Evolutionary conservation across 2,888 invertebrate species (phyloP).

Genomic region (Lacanobia wlatinum): DNA sequence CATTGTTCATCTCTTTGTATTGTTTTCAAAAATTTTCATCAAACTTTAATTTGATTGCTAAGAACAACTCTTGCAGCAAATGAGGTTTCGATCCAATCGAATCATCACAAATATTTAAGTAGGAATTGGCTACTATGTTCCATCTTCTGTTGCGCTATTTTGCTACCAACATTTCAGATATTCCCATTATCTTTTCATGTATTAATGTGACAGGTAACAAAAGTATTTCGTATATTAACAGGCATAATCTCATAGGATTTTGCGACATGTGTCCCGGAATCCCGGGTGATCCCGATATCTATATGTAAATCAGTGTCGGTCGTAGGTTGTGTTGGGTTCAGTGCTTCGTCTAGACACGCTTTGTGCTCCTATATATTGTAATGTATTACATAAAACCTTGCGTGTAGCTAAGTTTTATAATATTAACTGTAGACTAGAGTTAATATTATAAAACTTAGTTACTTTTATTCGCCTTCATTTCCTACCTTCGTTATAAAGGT

Average conservation of each 20-base stretch:
- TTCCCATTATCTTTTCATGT: background rate
- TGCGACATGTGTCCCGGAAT: slow-evolving; percentile 39
- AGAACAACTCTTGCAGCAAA: slow-evolving; percentile 2
- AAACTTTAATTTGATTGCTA: background rate
- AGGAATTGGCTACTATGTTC: background rate
- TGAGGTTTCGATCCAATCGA: background rate
- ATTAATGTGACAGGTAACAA: slow-evolving; percentile 16
- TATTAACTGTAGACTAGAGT: no score
- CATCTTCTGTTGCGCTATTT: background rate
- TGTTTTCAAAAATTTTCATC: background rate
- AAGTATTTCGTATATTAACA: slow-evolving; percentile 30
- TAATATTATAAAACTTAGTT: slow-evolving; percentile 13
- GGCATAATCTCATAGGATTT: slow-evolving; percentile 27
- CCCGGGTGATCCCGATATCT: slow-evolving; percentile 48
- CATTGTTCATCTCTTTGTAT: background rate
- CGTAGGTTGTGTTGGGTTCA: slow-evolving; percentile 50
- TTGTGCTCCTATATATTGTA: slow-evolving; percentile 62
- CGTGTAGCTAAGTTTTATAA: background rate
- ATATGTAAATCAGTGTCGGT: slow-evolving; percentile 66
- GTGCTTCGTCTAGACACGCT: slow-evolving; percentile 69
- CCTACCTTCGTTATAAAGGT: slow-evolving; percentile 17
- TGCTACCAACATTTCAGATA: background rate
- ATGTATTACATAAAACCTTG: slow-evolving; percentile 30
- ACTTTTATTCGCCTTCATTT: slow-evolving; percentile 13
- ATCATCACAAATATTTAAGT: background rate